Conservation (phyloP, 2,888 invertebrate species). For the Cephus rjabovi region DNA sequence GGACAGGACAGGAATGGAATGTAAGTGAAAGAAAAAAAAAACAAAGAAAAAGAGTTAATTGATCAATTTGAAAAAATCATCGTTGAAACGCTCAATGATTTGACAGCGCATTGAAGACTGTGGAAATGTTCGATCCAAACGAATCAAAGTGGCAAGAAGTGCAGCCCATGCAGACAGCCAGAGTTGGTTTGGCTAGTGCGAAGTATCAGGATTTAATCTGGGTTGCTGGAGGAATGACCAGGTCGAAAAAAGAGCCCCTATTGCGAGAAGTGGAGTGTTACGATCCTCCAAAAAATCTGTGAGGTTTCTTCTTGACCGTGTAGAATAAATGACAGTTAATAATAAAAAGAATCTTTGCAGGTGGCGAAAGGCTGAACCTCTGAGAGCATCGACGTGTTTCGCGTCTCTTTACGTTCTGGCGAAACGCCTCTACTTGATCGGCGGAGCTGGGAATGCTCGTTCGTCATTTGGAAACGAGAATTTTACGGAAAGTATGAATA, state of each 20-base stretch:
- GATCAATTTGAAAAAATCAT: background rate
- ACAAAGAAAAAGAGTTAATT: too few species aligned
- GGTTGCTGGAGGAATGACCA: slow-evolving; percentile 80
- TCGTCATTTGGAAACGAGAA: slow-evolving; percentile 54
- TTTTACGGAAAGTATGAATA: slow-evolving; percentile 71
- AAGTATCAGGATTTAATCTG: slow-evolving; percentile 77
- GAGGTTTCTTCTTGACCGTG: slow-evolving; percentile 37
- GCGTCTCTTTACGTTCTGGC: slow-evolving; percentile 51
- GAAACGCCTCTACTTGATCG: slow-evolving; percentile 75
- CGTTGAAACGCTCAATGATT: background rate
- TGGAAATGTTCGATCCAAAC: slow-evolving; percentile 73
- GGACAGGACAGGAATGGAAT: slow-evolving; percentile 76
- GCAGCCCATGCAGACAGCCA: slow-evolving; percentile 71
- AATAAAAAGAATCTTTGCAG: slow-evolving; percentile 35
- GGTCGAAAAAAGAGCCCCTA: slow-evolving; percentile 70
- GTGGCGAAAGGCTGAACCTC: slow-evolving; percentile 46
- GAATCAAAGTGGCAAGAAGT: slow-evolving; percentile 72
- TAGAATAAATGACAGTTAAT: slow-evolving; percentile 10
- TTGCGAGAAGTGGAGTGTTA: slow-evolving; percentile 75
- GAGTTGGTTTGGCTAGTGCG: slow-evolving; percentile 74
- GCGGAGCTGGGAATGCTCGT: slow-evolving; percentile 73
- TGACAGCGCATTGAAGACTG: slow-evolving; percentile 71
- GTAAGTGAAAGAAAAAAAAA: slow-evolving; percentile 40
- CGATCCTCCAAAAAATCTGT: slow-evolving; percentile 74
- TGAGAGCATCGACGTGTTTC: slow-evolving; percentile 57